Evolutionary conservation across 2,888 invertebrate genomes (phyloP).

Genomic region (Adineta ricciae): DNA sequence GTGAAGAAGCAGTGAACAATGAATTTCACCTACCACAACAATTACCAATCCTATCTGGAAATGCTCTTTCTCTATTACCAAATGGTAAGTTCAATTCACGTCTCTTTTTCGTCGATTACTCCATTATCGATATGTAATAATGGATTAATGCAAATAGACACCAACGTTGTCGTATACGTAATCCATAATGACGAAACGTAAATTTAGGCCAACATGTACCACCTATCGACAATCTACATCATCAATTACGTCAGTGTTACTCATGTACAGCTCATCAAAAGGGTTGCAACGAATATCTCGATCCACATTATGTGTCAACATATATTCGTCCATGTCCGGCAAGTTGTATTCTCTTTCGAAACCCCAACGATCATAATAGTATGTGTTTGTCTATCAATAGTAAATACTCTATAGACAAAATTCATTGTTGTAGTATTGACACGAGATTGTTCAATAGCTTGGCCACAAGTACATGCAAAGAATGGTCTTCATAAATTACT

Average conservation of each 20-base stretch:
- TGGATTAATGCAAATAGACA: not conserved
- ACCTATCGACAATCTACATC: not conserved
- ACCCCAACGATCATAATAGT: not conserved
- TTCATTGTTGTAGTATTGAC: not conserved
- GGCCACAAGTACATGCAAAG: not conserved
- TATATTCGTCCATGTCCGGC: not conserved
- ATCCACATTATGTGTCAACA: not conserved
- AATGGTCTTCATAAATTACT: constrained; percentile 16
- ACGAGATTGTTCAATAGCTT: not conserved
- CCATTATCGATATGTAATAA: not conserved
- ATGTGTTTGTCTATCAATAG: not conserved
- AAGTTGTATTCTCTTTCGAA: constrained; percentile 13
- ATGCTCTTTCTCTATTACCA: not conserved
- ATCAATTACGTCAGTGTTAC: not conserved
- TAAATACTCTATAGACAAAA: not conserved
- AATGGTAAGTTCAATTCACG: not conserved
- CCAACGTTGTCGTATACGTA: not conserved
- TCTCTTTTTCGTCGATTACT: not conserved
- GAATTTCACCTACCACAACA: not conserved
- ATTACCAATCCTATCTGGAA: not conserved
- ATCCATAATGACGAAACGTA: not conserved
- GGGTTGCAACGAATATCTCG: not conserved
- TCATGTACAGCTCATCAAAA: not conserved
- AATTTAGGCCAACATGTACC: not conserved
- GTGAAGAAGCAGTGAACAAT: not conserved